Evolutionary conservation across 2,113 vertebrate species (phyloP).

Genomic region (Helogale parvula): DNA sequence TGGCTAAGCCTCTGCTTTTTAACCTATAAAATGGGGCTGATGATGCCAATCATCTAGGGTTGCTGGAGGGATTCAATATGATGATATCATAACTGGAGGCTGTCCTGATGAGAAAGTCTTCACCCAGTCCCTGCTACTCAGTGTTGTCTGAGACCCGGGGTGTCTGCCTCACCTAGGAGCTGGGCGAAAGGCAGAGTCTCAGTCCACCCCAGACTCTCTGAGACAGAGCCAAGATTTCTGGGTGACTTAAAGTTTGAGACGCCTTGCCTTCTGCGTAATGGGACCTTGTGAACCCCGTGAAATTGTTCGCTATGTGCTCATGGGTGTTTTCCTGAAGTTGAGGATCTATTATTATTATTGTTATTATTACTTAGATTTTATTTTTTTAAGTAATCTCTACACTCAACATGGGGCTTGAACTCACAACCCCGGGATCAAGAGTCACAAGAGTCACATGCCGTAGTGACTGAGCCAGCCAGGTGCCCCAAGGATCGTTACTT

Average conservation of each 20-base stretch:
- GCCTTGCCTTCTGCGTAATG: background rate
- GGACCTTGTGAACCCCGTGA: background rate
- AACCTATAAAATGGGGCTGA: background rate
- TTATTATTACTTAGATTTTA: no score
- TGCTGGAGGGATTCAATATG: background rate
- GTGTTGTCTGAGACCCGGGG: background rate
- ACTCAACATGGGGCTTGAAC: no score
- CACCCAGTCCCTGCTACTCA: background rate
- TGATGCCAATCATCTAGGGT: background rate
- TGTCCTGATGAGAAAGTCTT: background rate
- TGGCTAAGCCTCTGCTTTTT: background rate
- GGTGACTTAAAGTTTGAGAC: background rate
- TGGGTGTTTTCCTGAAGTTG: background rate
- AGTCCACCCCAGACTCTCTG: background rate
- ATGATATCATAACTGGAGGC: no score
- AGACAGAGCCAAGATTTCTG: background rate
- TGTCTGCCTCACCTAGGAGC: background rate
- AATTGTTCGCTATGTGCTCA: background rate
- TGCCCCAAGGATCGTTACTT: background rate
- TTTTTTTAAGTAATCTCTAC: no score
- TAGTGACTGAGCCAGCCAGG: no score
- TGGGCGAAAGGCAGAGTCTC: background rate
- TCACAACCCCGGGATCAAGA: no score
- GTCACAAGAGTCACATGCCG: no score
- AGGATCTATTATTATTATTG: no score